These are phyloP conservation scores for Cassiopea xamachana DNA, from an alignment of 30 jellyfish, hydroid and myxozoan species.

Conservation along the genomic window DNA sequence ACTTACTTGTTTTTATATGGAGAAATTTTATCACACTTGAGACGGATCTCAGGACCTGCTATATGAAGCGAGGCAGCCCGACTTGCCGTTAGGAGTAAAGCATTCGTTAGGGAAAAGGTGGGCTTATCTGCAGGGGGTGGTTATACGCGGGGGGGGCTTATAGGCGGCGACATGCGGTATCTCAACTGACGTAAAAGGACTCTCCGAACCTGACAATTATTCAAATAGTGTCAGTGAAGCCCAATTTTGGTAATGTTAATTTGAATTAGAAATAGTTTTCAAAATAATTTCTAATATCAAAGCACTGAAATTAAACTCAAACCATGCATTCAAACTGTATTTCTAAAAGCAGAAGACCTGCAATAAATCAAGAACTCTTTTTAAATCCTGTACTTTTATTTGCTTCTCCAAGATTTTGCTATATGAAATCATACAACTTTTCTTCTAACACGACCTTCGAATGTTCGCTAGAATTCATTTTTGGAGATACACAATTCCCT, in stretches of 20 bases:
- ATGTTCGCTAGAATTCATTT: neutral
- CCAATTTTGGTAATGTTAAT: neutral
- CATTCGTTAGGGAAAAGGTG: too few relatives aligned
- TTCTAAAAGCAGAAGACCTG: neutral
- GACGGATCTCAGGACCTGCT: too few relatives aligned
- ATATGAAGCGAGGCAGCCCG: too few relatives aligned
- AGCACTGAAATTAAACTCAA: too few relatives aligned
- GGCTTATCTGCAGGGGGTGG: too few relatives aligned
- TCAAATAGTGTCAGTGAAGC: neutral
- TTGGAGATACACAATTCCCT: too few relatives aligned
- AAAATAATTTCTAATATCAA: neutral
- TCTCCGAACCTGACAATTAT: too few relatives aligned
- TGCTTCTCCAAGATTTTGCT: neutral
- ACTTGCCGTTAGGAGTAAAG: too few relatives aligned
- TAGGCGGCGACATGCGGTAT: too few relatives aligned
- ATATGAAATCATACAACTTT: neutral
- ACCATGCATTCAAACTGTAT: neutral
- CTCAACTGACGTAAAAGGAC: conserved; percentile 60
- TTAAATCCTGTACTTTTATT: neutral
- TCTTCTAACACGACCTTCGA: neutral
- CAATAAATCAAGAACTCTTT: neutral
- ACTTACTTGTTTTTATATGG: too few relatives aligned
- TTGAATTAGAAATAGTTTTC: neutral
- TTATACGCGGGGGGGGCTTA: too few relatives aligned
- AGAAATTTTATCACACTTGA: too few relatives aligned